Evolutionary conservation across 2,113 vertebrate genomes (phyloP), one percentile per base, ranked within the genome.

Genomic region (Pseudopodoces humilis): DNA sequence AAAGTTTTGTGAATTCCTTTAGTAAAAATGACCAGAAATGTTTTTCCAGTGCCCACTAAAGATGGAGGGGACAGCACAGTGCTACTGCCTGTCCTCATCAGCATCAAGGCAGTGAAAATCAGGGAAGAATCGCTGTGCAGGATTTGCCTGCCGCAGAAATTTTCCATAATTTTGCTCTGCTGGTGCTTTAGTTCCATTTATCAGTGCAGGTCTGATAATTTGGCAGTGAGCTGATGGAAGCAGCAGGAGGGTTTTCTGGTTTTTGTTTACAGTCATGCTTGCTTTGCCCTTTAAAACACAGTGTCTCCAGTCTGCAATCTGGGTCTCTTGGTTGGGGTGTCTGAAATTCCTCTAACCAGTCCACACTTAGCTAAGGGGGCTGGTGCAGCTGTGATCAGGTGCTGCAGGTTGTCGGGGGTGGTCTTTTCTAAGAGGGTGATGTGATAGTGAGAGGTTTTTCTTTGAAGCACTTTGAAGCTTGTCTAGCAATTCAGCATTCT

Each of bases 241-340:
- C 41, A 83, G 88, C 2, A 1, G 88, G 63, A 84, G 31, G 49
- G 53, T 69, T 96, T 91, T 90, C 84, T 78, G 58, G 6, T 4
- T 86, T 91, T 90, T 59, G n/a, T 80, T 93, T 80, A 89, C 70
- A 63, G 86, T 78, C 24, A 8, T 44, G 24, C 44, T 94, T 82
- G 78, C 78, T 85, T 84, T 93, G 82, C 50, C 62, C 56, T 96
- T 84, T 86, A 63, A 94, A 91, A 67, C 46, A 14, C 28, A 33
- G 35, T 9, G 41, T 88, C 83, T 88, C 27, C 16, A 52, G 63
- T 49, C 62, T 11, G 33, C 11, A 60, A 63, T 23, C 37, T 60
- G 70, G 20, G 52, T 69, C 80, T 77, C 52, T 92, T 39, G n/a
- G 52, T 35, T 64, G 74, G 52, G 10, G 7, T 44, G 62, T 74